Evolutionary conservation across 1,140 invertebrate genomes (phyloP), one percentile per base, ranked within the genome.

Genomic region (Zaprionus taronus): DNA sequence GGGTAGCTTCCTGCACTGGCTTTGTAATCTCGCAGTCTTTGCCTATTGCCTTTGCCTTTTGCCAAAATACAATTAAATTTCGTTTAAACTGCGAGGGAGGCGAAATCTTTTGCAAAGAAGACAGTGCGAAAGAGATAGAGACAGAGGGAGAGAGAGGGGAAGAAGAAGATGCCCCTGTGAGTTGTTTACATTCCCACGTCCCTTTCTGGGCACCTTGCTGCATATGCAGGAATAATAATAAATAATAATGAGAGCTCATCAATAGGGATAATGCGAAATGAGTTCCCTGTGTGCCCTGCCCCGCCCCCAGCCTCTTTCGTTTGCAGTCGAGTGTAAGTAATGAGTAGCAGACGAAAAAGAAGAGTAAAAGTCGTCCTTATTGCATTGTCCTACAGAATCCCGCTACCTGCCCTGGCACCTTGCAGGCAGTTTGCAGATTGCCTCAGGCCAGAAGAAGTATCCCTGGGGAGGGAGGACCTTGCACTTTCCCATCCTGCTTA

Each of bases 181-280:
- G 51, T 81, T 91, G 86, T 91, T 90, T 90, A 85, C 86, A 85
- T 90, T 90, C 85, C 85, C 85, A 90, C 85, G 85, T 82, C 76
- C 81, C 56, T 61, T 56, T 20, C 26, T 9, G 26, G 58, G 68
- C 73, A 90, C 68, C 76, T 86, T 87, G 85, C 81, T 77, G 70
- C 72, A 79, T 82, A 89, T 85, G 72, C 78, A 89, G 79, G 49
- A 80, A 73, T 80, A 86, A 84, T 49, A 57, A 75, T 71, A 69
- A 65, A 77, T 84, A 89, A 90, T 90, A 91, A 90, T 91, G 85
- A 90, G 85, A 62, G 71, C 71, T 66, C 77, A 82, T 90, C 79
- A 78, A 91, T 90, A 49, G 85, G 82, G 72, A 85, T 85, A 90
- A 89, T 85, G 84, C 81, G 85, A 90, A 90, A 89, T 87, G 85